A percentile compares a stretch with the other conserved stretches of the same genome.
These are phyloP conservation scores for Phyllotreta cruciferae DNA, from an alignment of 2,888 invertebrate genomes.

Conservation along the genomic window DNA sequence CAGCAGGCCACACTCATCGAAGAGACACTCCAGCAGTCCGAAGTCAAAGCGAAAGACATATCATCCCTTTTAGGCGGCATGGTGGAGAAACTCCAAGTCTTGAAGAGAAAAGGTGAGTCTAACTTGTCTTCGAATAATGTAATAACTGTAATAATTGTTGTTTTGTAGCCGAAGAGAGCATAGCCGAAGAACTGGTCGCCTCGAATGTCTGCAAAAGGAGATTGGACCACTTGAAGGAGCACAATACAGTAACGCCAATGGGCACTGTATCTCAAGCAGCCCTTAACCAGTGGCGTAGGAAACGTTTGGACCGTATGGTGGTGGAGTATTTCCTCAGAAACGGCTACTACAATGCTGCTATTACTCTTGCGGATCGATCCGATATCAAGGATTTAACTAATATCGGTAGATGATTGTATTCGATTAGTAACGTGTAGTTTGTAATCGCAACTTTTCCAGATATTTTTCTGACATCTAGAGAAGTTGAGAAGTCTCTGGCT, in stretches of 20 bases:
- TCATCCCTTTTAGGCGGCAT: constrained; percentile 82
- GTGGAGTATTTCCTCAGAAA: constrained; percentile 95
- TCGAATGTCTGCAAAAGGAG: constrained; percentile 91
- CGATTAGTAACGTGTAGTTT: background rate
- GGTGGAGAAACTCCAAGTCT: constrained; percentile 83
- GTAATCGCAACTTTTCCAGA: constrained; percentile 63
- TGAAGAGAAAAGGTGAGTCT: constrained; percentile 65
- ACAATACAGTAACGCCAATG: constrained; percentile 61
- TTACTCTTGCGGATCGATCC: constrained; percentile 82
- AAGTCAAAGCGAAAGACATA: constrained; percentile 73
- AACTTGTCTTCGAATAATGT: background rate
- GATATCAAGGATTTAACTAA: constrained; percentile 89
- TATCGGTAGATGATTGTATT: constrained; percentile 66
- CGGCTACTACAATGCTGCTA: constrained; percentile 95
- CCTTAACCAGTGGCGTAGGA: constrained; percentile 81
- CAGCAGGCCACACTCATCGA: constrained; percentile 82
- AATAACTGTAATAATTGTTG: background rate
- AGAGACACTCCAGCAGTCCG: constrained; percentile 66
- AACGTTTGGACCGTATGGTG: constrained; percentile 92
- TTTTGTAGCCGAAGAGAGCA: constrained; percentile 83
- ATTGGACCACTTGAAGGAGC: constrained; percentile 88
- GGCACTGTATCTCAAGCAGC: constrained; percentile 62
- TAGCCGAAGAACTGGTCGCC: constrained; percentile 89
- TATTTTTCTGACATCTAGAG: constrained; percentile 81
- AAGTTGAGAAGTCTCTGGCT: constrained; percentile 85